Evolutionary conservation across 2,113 vertebrate species (phyloP), one percentile per base, ranked within the genome.

Genomic region (Poeciliopsis prolifica): DNA sequence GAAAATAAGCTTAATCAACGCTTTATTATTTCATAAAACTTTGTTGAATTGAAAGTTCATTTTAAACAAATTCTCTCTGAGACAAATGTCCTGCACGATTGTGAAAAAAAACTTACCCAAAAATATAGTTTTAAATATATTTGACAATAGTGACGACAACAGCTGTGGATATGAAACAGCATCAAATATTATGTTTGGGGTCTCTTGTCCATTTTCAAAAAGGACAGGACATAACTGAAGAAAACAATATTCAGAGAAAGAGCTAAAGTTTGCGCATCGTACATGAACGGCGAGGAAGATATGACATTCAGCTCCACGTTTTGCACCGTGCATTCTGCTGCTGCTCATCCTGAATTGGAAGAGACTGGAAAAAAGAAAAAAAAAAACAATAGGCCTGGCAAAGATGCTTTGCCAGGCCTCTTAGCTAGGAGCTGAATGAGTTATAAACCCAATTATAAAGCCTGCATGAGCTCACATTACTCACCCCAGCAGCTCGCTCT

Each of bases 371-470:
- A 62, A 35, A 14, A 28, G 54, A 29, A 69, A 0, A 0, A 48
- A 24, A 24, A 51, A 15, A 51, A 22, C 14, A 51, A 51, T 6
- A 19, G 19, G 24, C 51, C 22, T 51, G 31, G 67, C n/a, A 30
- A 7, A 64, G 68, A 35, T 73, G 51, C 29, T 54, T 1, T 74
- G 24, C 60, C 61, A 81, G 73, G 51, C 67, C 62, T n/a, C 40
- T 22, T 19, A 58, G 77, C 62, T 78, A 74, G 30, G 51, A 74
- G 61, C 22, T 80, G 79, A 63, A 78, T 14, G 65, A 63, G 79
- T 58, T 58, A 65, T 62, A 85, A 90, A 86, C 74, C 69, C 71
- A 87, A 85, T 91, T 87, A 87, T 71, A 68, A 48, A 82, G 60
- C 61, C 70, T 74, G 82, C 75, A 75, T 79, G 37, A 26, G 35